These are phyloP conservation scores for Amiota communis DNA, from an alignment of 2,888 invertebrate species.

Conservation along the genomic window DNA sequence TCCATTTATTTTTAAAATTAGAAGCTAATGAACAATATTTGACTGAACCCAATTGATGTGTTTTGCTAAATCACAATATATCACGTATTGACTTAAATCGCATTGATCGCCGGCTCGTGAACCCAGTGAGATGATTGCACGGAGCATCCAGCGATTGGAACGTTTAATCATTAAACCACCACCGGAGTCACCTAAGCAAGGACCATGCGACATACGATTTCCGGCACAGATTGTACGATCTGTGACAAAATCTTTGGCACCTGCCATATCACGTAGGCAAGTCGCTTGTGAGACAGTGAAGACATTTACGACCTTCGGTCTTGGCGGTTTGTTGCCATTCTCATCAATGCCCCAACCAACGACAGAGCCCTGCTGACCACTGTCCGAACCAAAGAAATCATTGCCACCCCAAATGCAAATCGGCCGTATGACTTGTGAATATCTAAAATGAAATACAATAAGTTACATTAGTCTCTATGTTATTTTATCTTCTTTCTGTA, in stretches of 20 bases:
- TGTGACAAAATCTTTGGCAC: slow-evolving; percentile 25
- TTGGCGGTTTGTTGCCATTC: slow-evolving; percentile 43
- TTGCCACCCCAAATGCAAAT: slow-evolving; percentile 54
- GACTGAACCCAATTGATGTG: slow-evolving; percentile 25
- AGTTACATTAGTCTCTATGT: neutral
- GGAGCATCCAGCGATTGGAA: slow-evolving; percentile 68
- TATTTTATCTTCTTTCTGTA: neutral
- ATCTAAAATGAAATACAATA: neutral
- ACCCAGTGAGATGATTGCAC: slow-evolving; percentile 73
- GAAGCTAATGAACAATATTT: neutral
- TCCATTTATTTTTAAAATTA: too few relatives aligned
- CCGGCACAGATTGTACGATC: slow-evolving; percentile 53
- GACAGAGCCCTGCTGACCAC: slow-evolving; percentile 70
- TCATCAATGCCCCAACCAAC: slow-evolving; percentile 74
- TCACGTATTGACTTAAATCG: slow-evolving; percentile 76
- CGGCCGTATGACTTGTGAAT: slow-evolving; percentile 35
- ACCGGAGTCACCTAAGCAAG: slow-evolving; percentile 76
- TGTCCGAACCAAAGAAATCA: slow-evolving; percentile 52
- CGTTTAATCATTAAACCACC: slow-evolving; percentile 71
- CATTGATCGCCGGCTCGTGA: slow-evolving; percentile 71
- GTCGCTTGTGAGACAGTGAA: slow-evolving; percentile 73
- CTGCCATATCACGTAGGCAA: slow-evolving; percentile 66
- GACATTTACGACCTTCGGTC: slow-evolving; percentile 69
- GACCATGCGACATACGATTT: slow-evolving; percentile 53
- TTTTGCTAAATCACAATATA: slow-evolving; percentile 29